phyloP scores from a whole-genome alignment of 2,113 vertebrate genomes.

The Sakesphorus luctuosus region DNA sequence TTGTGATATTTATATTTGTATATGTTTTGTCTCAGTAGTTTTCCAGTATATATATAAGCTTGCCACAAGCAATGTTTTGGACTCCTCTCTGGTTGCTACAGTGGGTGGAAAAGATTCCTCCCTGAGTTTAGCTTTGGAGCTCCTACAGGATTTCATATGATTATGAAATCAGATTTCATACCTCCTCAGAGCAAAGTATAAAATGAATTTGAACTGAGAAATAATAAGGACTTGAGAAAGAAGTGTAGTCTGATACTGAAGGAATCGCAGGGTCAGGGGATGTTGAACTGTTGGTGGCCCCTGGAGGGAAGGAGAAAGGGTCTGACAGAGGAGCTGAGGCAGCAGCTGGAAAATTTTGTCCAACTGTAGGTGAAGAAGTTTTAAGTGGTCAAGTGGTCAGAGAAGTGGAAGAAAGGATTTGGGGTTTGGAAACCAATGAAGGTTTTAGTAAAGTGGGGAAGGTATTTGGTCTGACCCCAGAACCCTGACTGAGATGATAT shows the following conservation, averaged over 20 bases:
- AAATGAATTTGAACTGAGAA: neutral
- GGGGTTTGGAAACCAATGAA: neutral
- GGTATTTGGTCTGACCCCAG: neutral
- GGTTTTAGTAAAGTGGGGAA: neutral
- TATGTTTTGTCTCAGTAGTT: neutral
- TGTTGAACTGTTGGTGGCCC: neutral
- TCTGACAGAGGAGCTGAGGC: neutral
- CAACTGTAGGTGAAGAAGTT: neutral
- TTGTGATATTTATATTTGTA: too few species aligned
- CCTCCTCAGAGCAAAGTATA: neutral
- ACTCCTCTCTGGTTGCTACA: neutral
- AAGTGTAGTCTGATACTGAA: neutral
- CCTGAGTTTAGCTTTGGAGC: neutral
- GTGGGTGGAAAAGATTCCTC: neutral
- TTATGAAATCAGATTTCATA: too few species aligned
- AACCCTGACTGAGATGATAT: neutral
- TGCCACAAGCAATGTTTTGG: neutral
- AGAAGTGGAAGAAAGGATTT: neutral
- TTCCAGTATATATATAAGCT: neutral
- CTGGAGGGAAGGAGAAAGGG: neutral
- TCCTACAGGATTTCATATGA: neutral
- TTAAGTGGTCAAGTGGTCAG: neutral
- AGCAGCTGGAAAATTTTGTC: neutral
- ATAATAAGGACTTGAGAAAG: neutral
- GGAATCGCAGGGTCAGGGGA: neutral